Evolutionary conservation across 2,888 invertebrate genomes (phyloP).

Genomic region (Cabera pusaria): DNA sequence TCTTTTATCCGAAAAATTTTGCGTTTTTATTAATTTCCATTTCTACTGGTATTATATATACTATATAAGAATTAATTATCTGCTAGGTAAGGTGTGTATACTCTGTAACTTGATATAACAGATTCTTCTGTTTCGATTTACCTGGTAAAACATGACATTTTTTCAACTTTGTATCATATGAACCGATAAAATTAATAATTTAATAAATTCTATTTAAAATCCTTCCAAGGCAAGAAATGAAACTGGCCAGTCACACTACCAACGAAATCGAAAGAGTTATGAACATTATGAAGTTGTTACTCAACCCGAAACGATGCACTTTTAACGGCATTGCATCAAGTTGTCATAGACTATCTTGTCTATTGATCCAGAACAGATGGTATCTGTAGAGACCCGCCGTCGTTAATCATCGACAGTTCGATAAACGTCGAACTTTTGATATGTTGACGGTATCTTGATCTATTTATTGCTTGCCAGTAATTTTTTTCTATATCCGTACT

Average conservation of each 20-base stretch:
- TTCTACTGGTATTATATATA: too few relatives aligned
- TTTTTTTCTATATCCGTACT: too few relatives aligned
- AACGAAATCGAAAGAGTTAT: slow-evolving; percentile 62
- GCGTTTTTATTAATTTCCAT: too few relatives aligned
- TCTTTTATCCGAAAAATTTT: too few relatives aligned
- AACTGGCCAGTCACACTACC: slow-evolving; percentile 52
- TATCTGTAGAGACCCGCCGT: slow-evolving; percentile 62
- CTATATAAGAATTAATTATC: too few relatives aligned
- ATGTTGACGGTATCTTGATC: too few relatives aligned
- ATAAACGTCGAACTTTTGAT: slow-evolving; percentile 28
- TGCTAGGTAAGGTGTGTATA: too few relatives aligned
- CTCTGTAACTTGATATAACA: too few relatives aligned
- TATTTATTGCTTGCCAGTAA: too few relatives aligned
- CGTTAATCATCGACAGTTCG: slow-evolving; percentile 49
- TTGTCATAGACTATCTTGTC: slow-evolving; percentile 26
- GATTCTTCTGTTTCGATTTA: too few relatives aligned
- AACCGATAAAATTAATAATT: neutral
- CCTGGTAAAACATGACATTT: too few relatives aligned
- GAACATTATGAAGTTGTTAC: slow-evolving; percentile 53
- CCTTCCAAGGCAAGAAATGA: slow-evolving; percentile 41
- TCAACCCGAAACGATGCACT: slow-evolving; percentile 58
- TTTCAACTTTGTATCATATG: too few relatives aligned
- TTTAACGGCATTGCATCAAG: slow-evolving; percentile 48
- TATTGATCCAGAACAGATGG: slow-evolving; percentile 14
- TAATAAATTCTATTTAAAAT: slow-evolving; percentile 12